Evolutionary conservation across 2,113 vertebrate genomes (phyloP).

Genomic region (Entomyzon cyanotis): DNA sequence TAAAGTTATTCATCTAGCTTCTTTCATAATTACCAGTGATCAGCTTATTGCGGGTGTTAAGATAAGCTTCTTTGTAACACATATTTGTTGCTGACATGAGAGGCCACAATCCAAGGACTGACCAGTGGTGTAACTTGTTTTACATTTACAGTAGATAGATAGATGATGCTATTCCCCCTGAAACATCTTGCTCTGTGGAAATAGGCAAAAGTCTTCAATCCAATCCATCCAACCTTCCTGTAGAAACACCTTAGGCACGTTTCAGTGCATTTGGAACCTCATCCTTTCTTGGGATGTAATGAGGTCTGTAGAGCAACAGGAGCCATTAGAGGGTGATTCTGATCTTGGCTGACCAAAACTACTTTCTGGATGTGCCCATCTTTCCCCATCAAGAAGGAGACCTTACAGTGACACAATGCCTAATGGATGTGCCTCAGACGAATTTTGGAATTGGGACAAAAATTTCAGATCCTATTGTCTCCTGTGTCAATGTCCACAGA

Average conservation of each 20-base stretch:
- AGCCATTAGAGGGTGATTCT: background rate
- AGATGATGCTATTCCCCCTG: background rate
- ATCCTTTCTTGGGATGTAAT: background rate
- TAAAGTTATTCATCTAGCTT: background rate
- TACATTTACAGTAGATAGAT: background rate
- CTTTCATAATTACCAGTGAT: constrained; percentile 3
- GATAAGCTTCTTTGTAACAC: background rate
- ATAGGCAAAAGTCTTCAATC: background rate
- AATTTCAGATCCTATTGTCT: background rate
- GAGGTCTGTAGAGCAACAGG: background rate
- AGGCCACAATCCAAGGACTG: background rate
- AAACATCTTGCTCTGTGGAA: background rate
- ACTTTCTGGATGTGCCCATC: background rate
- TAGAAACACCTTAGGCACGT: fast-evolving
- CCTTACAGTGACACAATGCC: fast-evolving
- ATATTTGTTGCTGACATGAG: background rate
- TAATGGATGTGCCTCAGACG: background rate
- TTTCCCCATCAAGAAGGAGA: background rate
- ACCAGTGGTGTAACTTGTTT: background rate
- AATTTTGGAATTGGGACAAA: background rate
- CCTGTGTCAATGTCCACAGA: background rate
- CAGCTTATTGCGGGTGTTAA: background rate
- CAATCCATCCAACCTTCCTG: background rate
- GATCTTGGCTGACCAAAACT: background rate
- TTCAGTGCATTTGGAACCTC: background rate